Evolutionary conservation across 2,888 invertebrate genomes (phyloP).

Genomic region (Chymomyza caudatula): DNA sequence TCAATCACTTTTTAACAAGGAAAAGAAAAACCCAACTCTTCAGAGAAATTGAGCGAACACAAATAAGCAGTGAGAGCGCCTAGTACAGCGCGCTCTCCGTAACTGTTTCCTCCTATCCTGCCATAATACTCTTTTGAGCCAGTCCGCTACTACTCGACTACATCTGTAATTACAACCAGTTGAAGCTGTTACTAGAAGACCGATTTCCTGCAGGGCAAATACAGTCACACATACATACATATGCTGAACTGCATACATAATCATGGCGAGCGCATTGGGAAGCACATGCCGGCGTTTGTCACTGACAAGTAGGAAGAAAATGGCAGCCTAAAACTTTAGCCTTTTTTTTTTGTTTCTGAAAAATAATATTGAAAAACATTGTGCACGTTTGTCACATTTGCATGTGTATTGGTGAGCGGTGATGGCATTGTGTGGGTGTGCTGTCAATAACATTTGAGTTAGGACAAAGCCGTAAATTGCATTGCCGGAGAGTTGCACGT

Average conservation of each 20-base stretch:
- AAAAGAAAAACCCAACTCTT: too few species aligned
- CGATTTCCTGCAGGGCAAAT: too few species aligned
- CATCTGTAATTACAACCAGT: too few species aligned
- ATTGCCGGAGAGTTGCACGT: slow-evolving; percentile 25
- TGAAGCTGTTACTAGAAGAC: too few species aligned
- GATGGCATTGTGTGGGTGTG: slow-evolving; percentile 4
- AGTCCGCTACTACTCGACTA: too few species aligned
- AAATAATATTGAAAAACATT: slow-evolving; percentile 27
- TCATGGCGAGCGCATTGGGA: neutral
- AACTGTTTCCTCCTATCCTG: too few species aligned
- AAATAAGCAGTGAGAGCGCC: too few species aligned
- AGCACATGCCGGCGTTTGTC: neutral
- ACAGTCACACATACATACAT: slow-evolving; percentile 13
- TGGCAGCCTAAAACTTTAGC: neutral
- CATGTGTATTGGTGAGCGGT: neutral
- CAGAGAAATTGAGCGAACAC: too few species aligned
- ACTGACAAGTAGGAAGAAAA: neutral
- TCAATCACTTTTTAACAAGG: too few species aligned
- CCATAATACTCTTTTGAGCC: too few species aligned
- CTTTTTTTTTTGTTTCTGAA: neutral
- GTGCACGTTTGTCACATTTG: slow-evolving; percentile 19
- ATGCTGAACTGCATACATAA: slow-evolving; percentile 8
- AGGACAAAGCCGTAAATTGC: slow-evolving; percentile 43
- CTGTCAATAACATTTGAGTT: slow-evolving; percentile 49
- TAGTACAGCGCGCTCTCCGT: too few species aligned